Base-by-base conservation (phyloP, 2,113 vertebrate species). In the Daboia siamensis region DNA sequence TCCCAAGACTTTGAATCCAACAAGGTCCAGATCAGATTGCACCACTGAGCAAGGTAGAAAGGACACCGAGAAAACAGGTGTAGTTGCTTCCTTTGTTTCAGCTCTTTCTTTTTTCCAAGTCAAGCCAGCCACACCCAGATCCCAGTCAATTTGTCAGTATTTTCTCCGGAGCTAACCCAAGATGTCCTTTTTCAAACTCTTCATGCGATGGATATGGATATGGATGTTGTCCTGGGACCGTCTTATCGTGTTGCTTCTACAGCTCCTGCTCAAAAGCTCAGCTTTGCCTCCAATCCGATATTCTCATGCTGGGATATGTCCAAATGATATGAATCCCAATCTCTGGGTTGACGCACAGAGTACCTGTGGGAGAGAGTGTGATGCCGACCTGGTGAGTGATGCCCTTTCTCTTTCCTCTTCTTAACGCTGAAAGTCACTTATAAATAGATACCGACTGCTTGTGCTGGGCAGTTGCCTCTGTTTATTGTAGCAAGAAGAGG, bases 291-390 rank as follows among this genome's bases (percentile, higher is more conserved):
- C 97, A 0, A 94, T 98, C 93, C 98, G 98, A 1, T 98, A 98
- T 55, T 98, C 98, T 3, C 99, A 99, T 0, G 98, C 98, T 3
- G 99, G 99, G 90, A 98, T 99, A 94, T 99, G 99, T 95, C 99
- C 99, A 84, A 99, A 99, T 96, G 99, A 99, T 95, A 98, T 99
- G 98, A 99, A 99, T 96, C 99, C 99, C 91, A 99, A 99, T 97
- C 98, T 99, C 94, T 99, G 99, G 99, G 99, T 99, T 89, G 99
- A 99, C 0, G 99, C 99, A 0, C 99, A 99, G 98, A 99, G 99
- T 96, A 99, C 99, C 95, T 99, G 99, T 96, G 98, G 97, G 88
- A 96, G 99, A 17, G 99, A 99, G 94, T 99, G 99, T 88, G 97
- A 98, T 44, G 97, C 98, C 0, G 99, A 99, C 90, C 98, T 98